These are phyloP conservation scores for Sinonovacula constricta DNA, from an alignment of 1,140 invertebrate genomes.

Conservation along the genomic window DNA sequence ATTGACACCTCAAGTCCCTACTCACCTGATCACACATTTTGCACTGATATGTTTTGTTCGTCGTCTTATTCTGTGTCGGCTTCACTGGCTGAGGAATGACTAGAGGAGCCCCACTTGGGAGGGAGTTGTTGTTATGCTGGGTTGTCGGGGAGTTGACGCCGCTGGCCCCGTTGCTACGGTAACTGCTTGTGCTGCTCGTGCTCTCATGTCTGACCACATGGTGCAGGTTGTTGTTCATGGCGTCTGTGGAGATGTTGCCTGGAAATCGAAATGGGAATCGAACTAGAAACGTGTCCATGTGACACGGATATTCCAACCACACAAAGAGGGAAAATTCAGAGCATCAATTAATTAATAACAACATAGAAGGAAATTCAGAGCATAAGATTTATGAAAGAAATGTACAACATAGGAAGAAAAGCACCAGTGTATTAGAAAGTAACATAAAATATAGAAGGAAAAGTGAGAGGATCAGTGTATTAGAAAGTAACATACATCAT, in stretches of 20 bases:
- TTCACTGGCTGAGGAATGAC: slow-evolving; percentile 95
- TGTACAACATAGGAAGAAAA: too few relatives aligned
- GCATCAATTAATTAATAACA: too few relatives aligned
- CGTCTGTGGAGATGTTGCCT: slow-evolving; percentile 47
- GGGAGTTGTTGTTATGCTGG: slow-evolving; percentile 53
- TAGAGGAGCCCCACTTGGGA: slow-evolving; percentile 78
- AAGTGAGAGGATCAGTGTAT: too few relatives aligned
- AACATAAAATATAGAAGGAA: too few relatives aligned
- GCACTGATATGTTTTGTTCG: slow-evolving; percentile 88
- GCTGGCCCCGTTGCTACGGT: slow-evolving; percentile 42
- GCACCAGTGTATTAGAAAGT: too few relatives aligned
- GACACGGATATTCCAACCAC: too few relatives aligned
- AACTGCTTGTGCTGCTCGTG: slow-evolving; percentile 62
- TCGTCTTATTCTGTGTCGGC: slow-evolving; percentile 79
- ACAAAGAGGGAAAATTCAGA: too few relatives aligned
- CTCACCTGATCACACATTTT: slow-evolving; percentile 99
- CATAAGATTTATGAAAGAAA: too few relatives aligned
- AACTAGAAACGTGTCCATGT: too few relatives aligned
- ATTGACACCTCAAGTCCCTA: slow-evolving; percentile 46
- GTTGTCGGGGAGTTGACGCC: slow-evolving; percentile 61
- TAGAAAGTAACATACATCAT: too few relatives aligned
- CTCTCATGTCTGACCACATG: slow-evolving; percentile 58
- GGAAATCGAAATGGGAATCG: slow-evolving; percentile 12
- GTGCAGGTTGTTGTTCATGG: slow-evolving; percentile 50
- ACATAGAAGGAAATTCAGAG: too few relatives aligned